Percentiles rank a stretch among this genome's conserved stretches.
phyloP scores from a whole-genome alignment of 2,888 invertebrate genomes.

The Eristalis arbustorum region DNA sequence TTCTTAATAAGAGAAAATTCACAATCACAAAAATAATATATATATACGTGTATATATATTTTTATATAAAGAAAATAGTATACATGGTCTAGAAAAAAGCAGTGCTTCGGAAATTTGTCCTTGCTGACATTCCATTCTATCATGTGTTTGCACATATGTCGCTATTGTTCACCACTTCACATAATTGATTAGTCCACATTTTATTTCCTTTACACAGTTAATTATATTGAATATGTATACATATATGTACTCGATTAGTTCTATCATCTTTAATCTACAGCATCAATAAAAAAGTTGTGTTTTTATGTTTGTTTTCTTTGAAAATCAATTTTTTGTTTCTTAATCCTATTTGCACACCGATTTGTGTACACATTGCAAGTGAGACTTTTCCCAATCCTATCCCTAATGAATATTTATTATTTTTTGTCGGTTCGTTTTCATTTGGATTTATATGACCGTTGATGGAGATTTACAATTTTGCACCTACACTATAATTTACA shows the following conservation, averaged over 20 bases:
- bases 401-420: constrained; percentile 36
- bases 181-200: neutral
- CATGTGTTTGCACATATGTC: neutral
- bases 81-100: constrained; percentile 62
- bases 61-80: constrained; percentile 47
- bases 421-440: constrained; percentile 1
- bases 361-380: constrained; percentile 25
- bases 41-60: constrained; percentile 7
- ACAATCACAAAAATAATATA: constrained; percentile 63
- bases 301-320: constrained; percentile 6
- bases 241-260: constrained; percentile 51
- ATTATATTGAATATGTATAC: constrained; percentile 59
- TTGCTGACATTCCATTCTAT: neutral
- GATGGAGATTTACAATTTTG: constrained; percentile 32
- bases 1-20: constrained; percentile 56
- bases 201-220: constrained; percentile 45
- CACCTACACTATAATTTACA: constrained; percentile 47
- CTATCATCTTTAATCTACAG: constrained; percentile 37
- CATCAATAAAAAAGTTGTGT: constrained; percentile 48
- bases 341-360: constrained; percentile 34
- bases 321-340: constrained; percentile 3
- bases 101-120: constrained; percentile 40
- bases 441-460: constrained; percentile 16
- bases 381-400: constrained; percentile 44
- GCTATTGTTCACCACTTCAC: neutral